Evolutionary conservation across 1,140 invertebrate species (phyloP), one percentile per base, ranked within the genome.

Genomic region (Tenebrio molitor): DNA sequence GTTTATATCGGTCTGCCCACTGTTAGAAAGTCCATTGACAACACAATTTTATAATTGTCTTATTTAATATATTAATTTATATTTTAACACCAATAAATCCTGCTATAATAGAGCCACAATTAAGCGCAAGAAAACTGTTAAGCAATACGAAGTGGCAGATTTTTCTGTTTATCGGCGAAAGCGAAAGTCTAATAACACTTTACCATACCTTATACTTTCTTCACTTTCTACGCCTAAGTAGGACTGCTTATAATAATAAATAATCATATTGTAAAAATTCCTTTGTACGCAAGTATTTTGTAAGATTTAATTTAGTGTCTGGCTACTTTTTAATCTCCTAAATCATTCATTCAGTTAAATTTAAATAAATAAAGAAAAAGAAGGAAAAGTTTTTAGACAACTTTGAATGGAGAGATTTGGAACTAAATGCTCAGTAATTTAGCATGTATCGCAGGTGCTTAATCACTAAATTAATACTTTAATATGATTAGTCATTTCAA

Each of bases 131-230:
- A 46, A 46, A n/a, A 15, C 16, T 66, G 39, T 66, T 66, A 44
- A 29, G 64, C 64, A 66, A 66, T 23, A 42, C 14, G 19, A 34
- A 66, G 42, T 66, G 36, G 33, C 19, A 36, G 64, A 66, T 44
- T 66, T 66, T 66, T 66, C 36, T 66, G 36, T 42, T 41, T 66
- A 66, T 42, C 64, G 64, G 64, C 42, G 64, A 66, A 66, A 66
- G 64, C 64, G 64, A 66, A 66, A 66, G 64, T 66, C 64, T 65
- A 66, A 66, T 66, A 66, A 66, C 36, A 66, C 64, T 66, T 66
- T 44, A 42, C 17, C 21, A 66, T 66, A 66, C 46, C n/a, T 53
- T 29, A 58, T 58, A 66, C 64, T 66, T 66, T 66, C 64, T 66
- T 66, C 64, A 66, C 64, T 66, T 66, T 66, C 64, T 66, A 66